Evolutionary conservation across 2,113 vertebrate species (phyloP), one percentile per base, ranked within the genome.

Genomic region (Chrysemys picta): DNA sequence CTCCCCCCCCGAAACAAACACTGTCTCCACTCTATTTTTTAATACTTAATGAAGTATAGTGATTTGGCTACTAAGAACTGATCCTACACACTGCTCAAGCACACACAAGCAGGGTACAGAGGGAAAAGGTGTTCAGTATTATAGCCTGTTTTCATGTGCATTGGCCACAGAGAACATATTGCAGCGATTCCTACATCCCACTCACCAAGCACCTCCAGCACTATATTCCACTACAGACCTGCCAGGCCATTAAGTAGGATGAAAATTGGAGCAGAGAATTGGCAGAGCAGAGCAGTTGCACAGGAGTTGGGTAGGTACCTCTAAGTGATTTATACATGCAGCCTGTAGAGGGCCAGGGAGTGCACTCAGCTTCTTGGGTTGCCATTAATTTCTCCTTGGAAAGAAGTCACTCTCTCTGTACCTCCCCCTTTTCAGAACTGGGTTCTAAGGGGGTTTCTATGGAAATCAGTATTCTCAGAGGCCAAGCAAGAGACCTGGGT

Each of bases 381-480:
- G 52, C 17, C 5, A 92, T 85, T 53, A 87, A 10, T 2, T 38
- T 2, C 57, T 96, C 85, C 80, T 59, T n/a, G 85, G 52, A 78
- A 95, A 72, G 31, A 94, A 93, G 29, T 16, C 78, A 53, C 21
- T 0, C 0, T 8, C 79, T n/a, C 6, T 22, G 35, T 16, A 21
- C 79, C 62, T 24, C 75, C 8, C 3, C 16, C 25, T 94, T 95
- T 83, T 42, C 69, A 94, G 93, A 94, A 78, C 12, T 59, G 1
- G 29, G 38, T 80, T 89, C 56, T 93, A 79, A 95, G 76, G 21
- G 89, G 78, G 16, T 5, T 72, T 85, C 69, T 52, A 29, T 5
- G 90, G 56, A 94, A 95, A 93, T 56, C 83, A 79, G 17, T 27
- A 81, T 6, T 84, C 87, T 10, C n/a, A 35, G 87, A 56, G 0